These are phyloP conservation scores for Hylaea fasciaria DNA, from an alignment of 2,888 invertebrate species.

Conservation along the genomic window DNA sequence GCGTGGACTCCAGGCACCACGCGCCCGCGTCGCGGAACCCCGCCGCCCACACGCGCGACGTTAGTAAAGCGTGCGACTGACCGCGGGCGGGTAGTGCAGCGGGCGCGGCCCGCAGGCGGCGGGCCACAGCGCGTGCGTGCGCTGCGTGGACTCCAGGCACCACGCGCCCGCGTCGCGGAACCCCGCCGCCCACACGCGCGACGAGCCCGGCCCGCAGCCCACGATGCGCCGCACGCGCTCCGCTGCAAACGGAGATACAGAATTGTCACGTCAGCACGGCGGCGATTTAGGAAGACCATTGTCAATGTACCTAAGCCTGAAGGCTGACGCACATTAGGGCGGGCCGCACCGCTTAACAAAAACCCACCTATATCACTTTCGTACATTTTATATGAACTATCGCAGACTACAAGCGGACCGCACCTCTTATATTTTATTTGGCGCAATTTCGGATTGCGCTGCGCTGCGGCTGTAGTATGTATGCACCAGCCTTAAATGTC, in stretches of 20 bases:
- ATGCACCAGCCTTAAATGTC: too few relatives aligned
- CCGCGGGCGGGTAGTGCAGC: constrained; percentile 66
- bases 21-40: constrained; percentile 57
- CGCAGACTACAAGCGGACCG: too few relatives aligned
- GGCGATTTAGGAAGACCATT: too few relatives aligned
- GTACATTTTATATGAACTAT: too few relatives aligned
- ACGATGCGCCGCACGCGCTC: constrained; percentile 71
- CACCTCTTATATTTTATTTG: too few relatives aligned
- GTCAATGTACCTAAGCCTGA: too few relatives aligned
- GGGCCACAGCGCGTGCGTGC: constrained; percentile 77
- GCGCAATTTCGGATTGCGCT: too few relatives aligned
- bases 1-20: constrained; percentile 77
- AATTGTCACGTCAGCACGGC: neutral
- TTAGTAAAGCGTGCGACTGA: constrained; percentile 38
- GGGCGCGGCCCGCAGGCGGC: constrained; percentile 68
- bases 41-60: too few relatives aligned
- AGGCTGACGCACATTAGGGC: too few relatives aligned
- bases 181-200: constrained; percentile 63
- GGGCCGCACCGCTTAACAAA: too few relatives aligned
- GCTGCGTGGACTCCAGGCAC: constrained; percentile 77
- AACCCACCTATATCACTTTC: too few relatives aligned
- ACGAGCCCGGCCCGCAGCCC: constrained; percentile 51
- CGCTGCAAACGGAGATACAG: constrained; percentile 52
- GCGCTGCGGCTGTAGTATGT: too few relatives aligned
- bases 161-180: constrained; percentile 67